Evolutionary conservation across 2,797 vertebrate species (phyloP), one percentile per base, ranked within the genome.

Genomic region (Nyctibius grandis): DNA sequence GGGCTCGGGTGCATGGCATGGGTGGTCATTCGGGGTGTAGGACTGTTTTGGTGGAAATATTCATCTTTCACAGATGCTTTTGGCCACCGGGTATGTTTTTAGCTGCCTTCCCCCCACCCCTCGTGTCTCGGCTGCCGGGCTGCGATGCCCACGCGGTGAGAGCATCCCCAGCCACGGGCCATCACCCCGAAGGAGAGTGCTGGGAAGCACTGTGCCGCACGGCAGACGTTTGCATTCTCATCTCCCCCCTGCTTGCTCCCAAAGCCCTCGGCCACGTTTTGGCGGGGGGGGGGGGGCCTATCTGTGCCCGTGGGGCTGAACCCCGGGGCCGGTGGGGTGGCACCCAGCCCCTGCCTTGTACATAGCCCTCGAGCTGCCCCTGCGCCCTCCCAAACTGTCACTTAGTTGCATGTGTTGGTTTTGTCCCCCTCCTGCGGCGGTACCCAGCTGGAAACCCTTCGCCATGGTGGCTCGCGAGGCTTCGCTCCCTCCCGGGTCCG

Each of bases 341-440:
- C 6, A 4, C 29, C 61, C 70, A 57, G 53, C 34, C 40, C 57
- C 80, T 69, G 42, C 81, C 40, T 94, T 97, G 95, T 97, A 96
- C 82, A 97, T 96, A 97, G 75, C 74, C 81, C 86, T 57, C 0
- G 1, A 72, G 77, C 13, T 1, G 17, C 61, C 70, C 65, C 78
- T 9, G 2, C 18, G 2, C 23, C 12, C 3, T 72, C 75, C 85
- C 76, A 48, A 14, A 69, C 9, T 5, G 61, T 57, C 53, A 53
- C 36, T 42, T 76, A 51, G 51, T 79, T 96, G 96, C 95, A 91
- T 95, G 96, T 92, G 67, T 80, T 47, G 19, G 6, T 76, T 87
- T 60, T 23, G 34, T 85, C 53, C 33, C 22, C 5, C 6, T 53
- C 34, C 74, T n/a, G 59, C 19, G 11, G 81, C 87, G 88, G 33